Base-by-base conservation (phyloP, 2,113 vertebrate species). In the Colossoma macropomum region DNA sequence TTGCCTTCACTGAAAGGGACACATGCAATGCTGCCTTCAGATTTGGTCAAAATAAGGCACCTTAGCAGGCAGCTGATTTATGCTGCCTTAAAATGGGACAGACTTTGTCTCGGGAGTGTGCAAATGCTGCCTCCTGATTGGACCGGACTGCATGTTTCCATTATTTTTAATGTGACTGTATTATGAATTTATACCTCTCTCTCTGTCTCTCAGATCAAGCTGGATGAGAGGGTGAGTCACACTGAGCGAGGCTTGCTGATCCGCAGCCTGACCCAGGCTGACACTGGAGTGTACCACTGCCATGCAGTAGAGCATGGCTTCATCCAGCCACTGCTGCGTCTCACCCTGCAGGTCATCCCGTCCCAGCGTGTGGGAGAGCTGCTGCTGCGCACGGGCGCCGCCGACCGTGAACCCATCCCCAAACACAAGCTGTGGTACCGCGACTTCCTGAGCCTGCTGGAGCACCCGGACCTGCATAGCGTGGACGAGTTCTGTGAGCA, bases 401-500 rank as follows among this genome's bases (percentile, higher is more conserved):
- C 90, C 0, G 95, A 95, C 13, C 88, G 81, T 7, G 85, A 94
- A 59, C 88, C 95, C 87, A 91, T 95, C 0, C 94, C 96, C 16
- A 97, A 96, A 87, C 97, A 97, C 77, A 96, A 97, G 90, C 89
- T 98, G 78, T 99, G 98, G 98, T 99, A 99, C 87, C 89, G 97
- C 83, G 97, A 99, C 92, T 99, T 99, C 92, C 96, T 99, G 91
- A 97, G 97, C 84, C 92, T 99, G 25, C 92, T 99, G 72, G 97
- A 98, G 91, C 98, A 99, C 89, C 98, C 98, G 8, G 97, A 99
- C 89, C 95, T 98, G 77, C 97, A 97, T 92, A 97, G 96, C 0
- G 97, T 99, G 94, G 98, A 99, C 91, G 98, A 99, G 89, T 98
- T 99, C 87, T 99, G 98, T 32, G 97, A 99, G 89, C 96, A 97